Conservation (phyloP, 2,797 vertebrate species). For the Acanthornis magna region DNA sequence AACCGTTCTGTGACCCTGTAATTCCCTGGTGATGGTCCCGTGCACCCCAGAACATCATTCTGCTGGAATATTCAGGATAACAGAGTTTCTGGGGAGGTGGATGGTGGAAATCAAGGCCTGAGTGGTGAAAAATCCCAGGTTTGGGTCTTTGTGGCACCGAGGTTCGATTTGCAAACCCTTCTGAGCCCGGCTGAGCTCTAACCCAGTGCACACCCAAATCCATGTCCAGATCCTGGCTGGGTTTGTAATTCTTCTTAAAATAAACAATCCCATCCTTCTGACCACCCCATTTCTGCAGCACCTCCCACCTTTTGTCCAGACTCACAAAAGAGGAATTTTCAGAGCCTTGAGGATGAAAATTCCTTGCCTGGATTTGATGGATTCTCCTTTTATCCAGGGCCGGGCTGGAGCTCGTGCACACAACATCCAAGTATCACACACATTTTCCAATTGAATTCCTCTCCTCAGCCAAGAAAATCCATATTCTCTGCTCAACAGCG, state of each 20-base stretch:
- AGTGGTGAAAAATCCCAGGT: background rate
- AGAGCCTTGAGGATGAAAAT: background rate
- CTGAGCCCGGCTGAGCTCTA: background rate
- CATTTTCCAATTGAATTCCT: background rate
- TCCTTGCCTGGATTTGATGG: background rate
- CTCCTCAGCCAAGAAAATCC: conserved; percentile 19
- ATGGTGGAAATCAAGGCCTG: background rate
- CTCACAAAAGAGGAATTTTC: background rate
- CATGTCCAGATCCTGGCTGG: background rate
- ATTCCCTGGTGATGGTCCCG: rapidly evolving
- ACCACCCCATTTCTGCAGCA: background rate
- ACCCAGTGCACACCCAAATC: rapidly evolving
- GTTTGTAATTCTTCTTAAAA: background rate
- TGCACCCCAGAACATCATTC: background rate
- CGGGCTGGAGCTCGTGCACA: background rate
- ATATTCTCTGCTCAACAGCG: conserved; percentile 12
- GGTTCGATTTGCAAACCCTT: background rate
- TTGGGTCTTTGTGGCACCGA: background rate
- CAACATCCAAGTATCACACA: background rate
- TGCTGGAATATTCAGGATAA: background rate
- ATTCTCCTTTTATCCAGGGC: background rate
- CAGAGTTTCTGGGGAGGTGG: background rate
- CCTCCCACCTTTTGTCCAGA: background rate
- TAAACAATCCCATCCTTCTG: background rate
- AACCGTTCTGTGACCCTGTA: background rate